Percentiles rank a stretch among this genome's conserved stretches.
Evolutionary conservation across 2,113 vertebrate species (phyloP).

Genomic region (Eptesicus fuscus): DNA sequence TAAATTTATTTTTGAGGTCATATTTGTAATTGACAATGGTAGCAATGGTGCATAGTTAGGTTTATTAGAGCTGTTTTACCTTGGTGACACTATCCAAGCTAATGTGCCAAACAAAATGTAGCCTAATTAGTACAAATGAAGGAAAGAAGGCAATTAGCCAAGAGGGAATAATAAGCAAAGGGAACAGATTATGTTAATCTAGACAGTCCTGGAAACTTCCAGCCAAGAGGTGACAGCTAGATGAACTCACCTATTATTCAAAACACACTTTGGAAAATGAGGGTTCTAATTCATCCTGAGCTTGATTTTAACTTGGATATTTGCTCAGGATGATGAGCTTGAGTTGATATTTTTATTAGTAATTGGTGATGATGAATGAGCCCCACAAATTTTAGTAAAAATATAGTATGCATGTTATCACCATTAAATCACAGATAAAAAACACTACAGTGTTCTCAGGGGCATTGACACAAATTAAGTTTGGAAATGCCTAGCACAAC

Average conservation of each 20-base stretch:
- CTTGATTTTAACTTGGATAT: not conserved
- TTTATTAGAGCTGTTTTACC: constrained; percentile 51
- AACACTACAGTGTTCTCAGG: not conserved
- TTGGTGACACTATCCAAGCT: constrained; percentile 49
- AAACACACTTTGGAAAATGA: not conserved
- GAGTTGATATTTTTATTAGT: not conserved
- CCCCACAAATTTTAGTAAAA: not conserved
- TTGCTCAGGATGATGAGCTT: not conserved
- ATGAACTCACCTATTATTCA: constrained; percentile 7
- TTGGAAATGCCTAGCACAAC: not conserved
- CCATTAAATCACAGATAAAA: not conserved
- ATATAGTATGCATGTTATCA: not conserved
- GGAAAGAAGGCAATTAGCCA: constrained; percentile 51
- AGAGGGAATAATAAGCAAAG: not conserved
- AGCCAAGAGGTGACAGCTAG: not conserved
- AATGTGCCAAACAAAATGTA: constrained; percentile 52
- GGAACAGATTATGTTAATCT: not conserved
- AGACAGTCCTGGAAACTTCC: not conserved
- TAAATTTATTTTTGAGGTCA: not conserved
- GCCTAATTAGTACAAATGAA: constrained; percentile 72
- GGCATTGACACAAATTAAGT: not conserved
- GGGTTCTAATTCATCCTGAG: not conserved
- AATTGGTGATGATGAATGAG: not conserved
- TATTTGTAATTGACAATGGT: not conserved
- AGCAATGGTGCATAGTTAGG: not conserved